Evolutionary conservation across 2,888 invertebrate genomes (phyloP).

Genomic region (Tachystola acroxantha): DNA sequence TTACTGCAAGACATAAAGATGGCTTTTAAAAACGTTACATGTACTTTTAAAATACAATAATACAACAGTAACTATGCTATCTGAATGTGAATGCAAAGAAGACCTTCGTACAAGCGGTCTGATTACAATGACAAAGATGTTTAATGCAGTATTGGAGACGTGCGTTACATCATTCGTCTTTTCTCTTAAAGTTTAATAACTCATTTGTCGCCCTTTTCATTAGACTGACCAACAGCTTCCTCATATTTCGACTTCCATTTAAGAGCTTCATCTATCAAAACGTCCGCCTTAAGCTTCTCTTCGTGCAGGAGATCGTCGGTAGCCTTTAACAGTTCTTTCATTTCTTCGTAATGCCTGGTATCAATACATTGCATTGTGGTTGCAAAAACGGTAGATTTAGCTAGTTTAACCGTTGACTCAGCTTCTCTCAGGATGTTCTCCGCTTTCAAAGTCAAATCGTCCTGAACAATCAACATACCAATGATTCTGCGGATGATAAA

Average conservation of each 20-base stretch:
- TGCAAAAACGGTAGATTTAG: conserved; percentile 44
- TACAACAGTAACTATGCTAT: too few species aligned
- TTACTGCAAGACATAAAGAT: too few species aligned
- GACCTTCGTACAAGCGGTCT: too few species aligned
- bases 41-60: too few species aligned
- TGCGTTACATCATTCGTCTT: too few species aligned
- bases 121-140: too few species aligned
- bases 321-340: conserved; percentile 33
- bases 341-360: conserved; percentile 24
- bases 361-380: conserved; percentile 33
- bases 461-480: conserved; percentile 80
- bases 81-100: too few species aligned
- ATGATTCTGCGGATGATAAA: conserved; percentile 83
- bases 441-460: conserved; percentile 78
- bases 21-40: too few species aligned
- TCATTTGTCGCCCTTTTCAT: conserved; percentile 28
- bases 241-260: conserved; percentile 49
- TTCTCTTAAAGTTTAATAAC: too few species aligned
- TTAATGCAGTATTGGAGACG: too few species aligned
- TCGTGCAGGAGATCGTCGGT: conserved; percentile 32
- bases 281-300: conserved; percentile 31
- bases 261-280: conserved; percentile 39
- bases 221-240: conserved; percentile 20
- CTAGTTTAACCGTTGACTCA: conserved; percentile 74
- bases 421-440: conserved; percentile 84